phyloP scores from a whole-genome alignment of 2,888 invertebrate species.

The Apodemia zela region DNA sequence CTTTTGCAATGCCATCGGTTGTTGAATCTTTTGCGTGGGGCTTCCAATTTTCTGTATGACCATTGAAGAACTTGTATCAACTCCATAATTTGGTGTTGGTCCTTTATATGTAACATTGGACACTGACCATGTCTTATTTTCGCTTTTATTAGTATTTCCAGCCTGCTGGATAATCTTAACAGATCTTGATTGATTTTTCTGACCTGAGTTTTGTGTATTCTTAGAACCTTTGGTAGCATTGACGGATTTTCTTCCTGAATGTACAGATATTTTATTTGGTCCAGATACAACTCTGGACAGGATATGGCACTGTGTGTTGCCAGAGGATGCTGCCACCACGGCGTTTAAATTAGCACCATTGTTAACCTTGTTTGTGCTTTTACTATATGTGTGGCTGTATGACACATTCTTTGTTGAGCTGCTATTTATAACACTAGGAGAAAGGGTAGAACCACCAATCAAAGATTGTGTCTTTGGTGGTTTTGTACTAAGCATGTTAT shows the following conservation, averaged over 20 bases:
- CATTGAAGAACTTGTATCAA: conserved; percentile 62
- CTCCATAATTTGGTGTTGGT: conserved; percentile 53
- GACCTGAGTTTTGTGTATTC: conserved; percentile 53
- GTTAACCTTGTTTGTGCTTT: conserved; percentile 70
- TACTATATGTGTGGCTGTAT: conserved; percentile 65
- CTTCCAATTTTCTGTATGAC: conserved; percentile 73
- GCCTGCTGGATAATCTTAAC: conserved; percentile 80
- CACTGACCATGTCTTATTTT: conserved; percentile 65
- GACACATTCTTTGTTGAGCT: conserved; percentile 68
- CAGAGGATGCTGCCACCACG: conserved; percentile 62
- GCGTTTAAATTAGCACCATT: conserved; percentile 74
- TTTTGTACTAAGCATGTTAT: conserved; percentile 65
- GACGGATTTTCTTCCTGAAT: conserved; percentile 66
- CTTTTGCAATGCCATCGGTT: conserved; percentile 52
- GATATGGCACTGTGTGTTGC: conserved; percentile 70
- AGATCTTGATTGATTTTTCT: conserved; percentile 71
- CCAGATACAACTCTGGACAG: conserved; percentile 72
- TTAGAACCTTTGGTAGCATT: conserved; percentile 65
- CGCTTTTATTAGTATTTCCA: conserved; percentile 61
- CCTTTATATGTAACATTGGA: conserved; percentile 63
- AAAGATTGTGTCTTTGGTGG: conserved; percentile 64
- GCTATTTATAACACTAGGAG: conserved; percentile 59
- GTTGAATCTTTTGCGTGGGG: conserved; percentile 58
- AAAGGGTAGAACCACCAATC: conserved; percentile 60
- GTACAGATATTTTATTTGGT: conserved; percentile 72